A percentile compares a stretch with the other conserved stretches of the same genome.
phyloP scores from a whole-genome alignment of 2,113 vertebrate genomes.

The Malurus cyaneus region DNA sequence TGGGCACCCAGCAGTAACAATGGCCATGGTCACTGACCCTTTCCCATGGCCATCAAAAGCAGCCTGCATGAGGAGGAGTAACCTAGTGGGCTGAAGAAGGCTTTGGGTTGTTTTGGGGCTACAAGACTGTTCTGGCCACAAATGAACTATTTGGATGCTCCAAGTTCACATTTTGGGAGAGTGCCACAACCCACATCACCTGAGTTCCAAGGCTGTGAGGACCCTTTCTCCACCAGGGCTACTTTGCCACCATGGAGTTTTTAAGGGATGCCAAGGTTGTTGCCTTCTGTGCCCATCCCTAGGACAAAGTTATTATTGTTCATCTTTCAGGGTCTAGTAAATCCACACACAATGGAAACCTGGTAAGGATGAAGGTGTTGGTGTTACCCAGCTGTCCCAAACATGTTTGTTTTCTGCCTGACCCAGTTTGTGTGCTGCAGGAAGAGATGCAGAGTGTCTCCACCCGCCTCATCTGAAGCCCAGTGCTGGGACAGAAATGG shows the following conservation, averaged over 20 bases:
- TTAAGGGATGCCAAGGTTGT: background rate
- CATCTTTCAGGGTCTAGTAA: background rate
- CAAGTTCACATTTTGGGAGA: no score
- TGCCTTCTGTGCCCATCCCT: background rate
- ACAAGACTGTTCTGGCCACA: background rate
- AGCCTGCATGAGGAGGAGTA: fast-evolving
- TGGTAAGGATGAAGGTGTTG: background rate
- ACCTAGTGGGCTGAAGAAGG: background rate
- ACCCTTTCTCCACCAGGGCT: background rate
- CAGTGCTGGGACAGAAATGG: background rate
- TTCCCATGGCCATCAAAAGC: background rate
- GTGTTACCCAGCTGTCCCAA: background rate
- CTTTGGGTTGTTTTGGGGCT: background rate
- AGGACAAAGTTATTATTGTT: background rate
- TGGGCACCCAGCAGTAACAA: background rate
- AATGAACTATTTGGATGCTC: background rate
- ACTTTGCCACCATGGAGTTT: background rate
- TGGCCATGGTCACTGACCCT: background rate
- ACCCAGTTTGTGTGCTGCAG: background rate
- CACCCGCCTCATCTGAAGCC: fast-evolving
- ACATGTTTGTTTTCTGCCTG: background rate
- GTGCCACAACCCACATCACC: background rate
- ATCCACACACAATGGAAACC: background rate
- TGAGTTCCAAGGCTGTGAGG: background rate
- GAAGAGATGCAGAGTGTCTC: background rate